A percentile compares a stretch with the other conserved stretches of the same genome.
phyloP scores from a whole-genome alignment of 2,888 invertebrate species.

The Pasiphila rectangulata region DNA sequence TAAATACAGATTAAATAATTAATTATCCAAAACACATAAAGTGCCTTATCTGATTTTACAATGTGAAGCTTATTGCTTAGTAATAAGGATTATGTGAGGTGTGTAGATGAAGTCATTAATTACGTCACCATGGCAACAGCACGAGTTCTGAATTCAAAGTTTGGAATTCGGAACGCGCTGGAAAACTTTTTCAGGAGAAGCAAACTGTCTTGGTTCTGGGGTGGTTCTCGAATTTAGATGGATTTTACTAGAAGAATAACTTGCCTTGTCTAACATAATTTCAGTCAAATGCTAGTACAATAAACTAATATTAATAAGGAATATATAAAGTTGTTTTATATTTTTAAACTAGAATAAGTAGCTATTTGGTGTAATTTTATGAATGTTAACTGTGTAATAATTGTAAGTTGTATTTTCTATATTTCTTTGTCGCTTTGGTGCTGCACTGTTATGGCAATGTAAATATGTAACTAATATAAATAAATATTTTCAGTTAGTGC shows the following conservation, averaged over 20 bases:
- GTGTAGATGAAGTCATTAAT: constrained; percentile 29
- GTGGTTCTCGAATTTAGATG: not conserved
- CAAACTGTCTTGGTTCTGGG: constrained; percentile 34
- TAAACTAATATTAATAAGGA: not conserved
- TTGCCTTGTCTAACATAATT: too few species aligned
- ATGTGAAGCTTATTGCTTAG: not conserved
- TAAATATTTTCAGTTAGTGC: too few species aligned
- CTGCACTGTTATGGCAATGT: too few species aligned
- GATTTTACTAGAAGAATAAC: too few species aligned
- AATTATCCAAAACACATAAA: constrained; percentile 16
- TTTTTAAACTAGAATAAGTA: too few species aligned
- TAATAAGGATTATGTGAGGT: constrained; percentile 8
- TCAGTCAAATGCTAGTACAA: not conserved
- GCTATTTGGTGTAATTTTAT: too few species aligned
- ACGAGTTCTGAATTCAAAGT: constrained; percentile 51
- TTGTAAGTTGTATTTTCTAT: too few species aligned
- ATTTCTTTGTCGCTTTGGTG: too few species aligned
- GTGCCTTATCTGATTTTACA: not conserved
- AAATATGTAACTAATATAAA: too few species aligned
- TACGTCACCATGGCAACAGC: constrained; percentile 48
- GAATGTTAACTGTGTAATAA: too few species aligned
- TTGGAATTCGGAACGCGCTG: constrained; percentile 48
- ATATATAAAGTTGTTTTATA: too few species aligned
- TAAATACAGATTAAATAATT: constrained; percentile 23
- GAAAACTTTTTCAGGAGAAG: constrained; percentile 18